Evolutionary conservation across 2,797 vertebrate species (phyloP), one percentile per base, ranked within the genome.

Genomic region (Ispidina picta): DNA sequence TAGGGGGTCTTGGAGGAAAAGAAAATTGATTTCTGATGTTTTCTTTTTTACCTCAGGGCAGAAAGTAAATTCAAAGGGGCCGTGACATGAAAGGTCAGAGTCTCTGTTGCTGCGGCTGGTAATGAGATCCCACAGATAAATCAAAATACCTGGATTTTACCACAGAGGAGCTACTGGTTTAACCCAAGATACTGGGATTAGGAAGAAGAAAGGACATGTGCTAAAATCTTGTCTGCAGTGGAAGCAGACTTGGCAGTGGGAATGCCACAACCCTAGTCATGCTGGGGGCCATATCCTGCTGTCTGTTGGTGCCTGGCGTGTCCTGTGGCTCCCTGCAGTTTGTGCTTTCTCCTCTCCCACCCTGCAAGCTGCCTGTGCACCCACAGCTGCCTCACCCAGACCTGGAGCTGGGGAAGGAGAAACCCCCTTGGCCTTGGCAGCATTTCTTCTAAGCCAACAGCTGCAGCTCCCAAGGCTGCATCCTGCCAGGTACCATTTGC

Each of bases 11-110:
- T 81, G 76, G 70, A 90, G 70, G 44, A 93, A 93, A 75, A 59
- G 79, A 48, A 75, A 90, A 95, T 73, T 62, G 78, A 83, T 95
- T 95, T 94, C 76, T 86, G 46, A 3, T 12, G 48, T 76, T 70
- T 93, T 80, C 83, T 95, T 91, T 55, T 69, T 52, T 76, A 90
- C 83, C 85, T 92, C 3, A 3, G 91, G 91, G 91, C 83, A 92
- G 93, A 89, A 91, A 88, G 85, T 89, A 90, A 91, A 94, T 95
- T 94, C 94, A 95, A 94, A 95, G 86, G 68, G 85, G 60, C 60
- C 70, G 54, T 93, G 80, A 93, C 90, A 87, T 65, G 92, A 87
- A 85, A 94, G 94, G 93, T 93, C 88, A 90, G 75, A 79, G 60
- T 37, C 87, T 88, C 58, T 88, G 68, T 63, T 88, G 76, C 93